A percentile compares a stretch with the other conserved stretches of the same genome.
phyloP scores from a whole-genome alignment of 2,888 invertebrate species.

The Andrena praecox region DNA sequence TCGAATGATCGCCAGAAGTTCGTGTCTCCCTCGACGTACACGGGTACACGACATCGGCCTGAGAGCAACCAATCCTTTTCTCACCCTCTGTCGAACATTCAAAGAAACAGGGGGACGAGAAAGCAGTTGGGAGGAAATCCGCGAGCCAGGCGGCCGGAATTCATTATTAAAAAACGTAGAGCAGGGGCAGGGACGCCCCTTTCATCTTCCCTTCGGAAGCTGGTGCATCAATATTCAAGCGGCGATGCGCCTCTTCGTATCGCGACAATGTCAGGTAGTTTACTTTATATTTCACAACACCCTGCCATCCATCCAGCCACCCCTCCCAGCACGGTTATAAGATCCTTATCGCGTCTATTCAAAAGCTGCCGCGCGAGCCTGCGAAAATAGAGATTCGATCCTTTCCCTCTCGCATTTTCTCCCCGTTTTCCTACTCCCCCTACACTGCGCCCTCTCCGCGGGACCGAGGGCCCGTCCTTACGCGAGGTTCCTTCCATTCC shows the following conservation, averaged over 20 bases:
- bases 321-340: conserved; percentile 62
- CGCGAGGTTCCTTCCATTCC: conserved; percentile 37
- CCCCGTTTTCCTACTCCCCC: not conserved
- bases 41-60: not conserved
- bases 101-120: conserved; percentile 5
- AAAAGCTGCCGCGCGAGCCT: conserved; percentile 67
- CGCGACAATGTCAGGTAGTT: conserved; percentile 76
- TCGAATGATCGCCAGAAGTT: no score
- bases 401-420: conserved; percentile 37
- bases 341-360: conserved; percentile 79
- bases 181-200: conserved; percentile 21
- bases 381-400: conserved; percentile 76
- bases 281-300: conserved; percentile 79
- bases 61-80: conserved; percentile 33
- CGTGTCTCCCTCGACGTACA: no score
- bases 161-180: conserved; percentile 59
- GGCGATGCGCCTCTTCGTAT: conserved; percentile 69
- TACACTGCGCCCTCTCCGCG: conserved; percentile 17
- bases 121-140: conserved; percentile 41
- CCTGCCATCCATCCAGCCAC: conserved; percentile 67
- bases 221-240: conserved; percentile 76
- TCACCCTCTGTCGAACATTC: not conserved
- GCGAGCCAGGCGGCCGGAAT: conserved; percentile 44
- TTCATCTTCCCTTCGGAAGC: conserved; percentile 52
- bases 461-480: conserved; percentile 23